Base-by-base conservation (phyloP, 1,140 invertebrate species). In the Orussus abietinus region DNA sequence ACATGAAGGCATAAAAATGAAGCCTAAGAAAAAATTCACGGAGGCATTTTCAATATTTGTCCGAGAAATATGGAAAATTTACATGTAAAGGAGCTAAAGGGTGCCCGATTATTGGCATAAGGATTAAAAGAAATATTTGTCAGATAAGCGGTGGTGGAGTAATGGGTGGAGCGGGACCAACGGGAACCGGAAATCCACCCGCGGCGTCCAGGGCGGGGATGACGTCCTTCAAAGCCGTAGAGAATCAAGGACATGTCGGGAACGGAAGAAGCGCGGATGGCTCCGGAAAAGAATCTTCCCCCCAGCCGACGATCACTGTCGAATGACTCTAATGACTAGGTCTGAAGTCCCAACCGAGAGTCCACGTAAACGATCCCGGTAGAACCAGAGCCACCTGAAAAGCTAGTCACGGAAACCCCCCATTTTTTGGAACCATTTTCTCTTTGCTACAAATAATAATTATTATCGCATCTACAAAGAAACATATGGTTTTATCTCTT, bases 301-400 rank as follows among this genome's bases (percentile, higher is more conserved):
- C 41, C 2, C 52, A 58, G 15, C 9, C 52, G 14, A 15, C 50
- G 4, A 41, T 51, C 7, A 30, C 31, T 3, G 45, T 53, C 10
- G 48, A 48, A 31, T 52, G 40, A n/a, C n/a, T 44, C 47, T 57
- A 32, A 39, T 49, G 42, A 39, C 31, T 13, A 38, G 6, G n/a
- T 25, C 6, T 25, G 22, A 25, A 25, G 22, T n/a, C n/a, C n/a
- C n/a, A n/a, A 25, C n/a, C n/a, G 22, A 25, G 6, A 25, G 22
- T 25, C 22, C 6, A 25, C n/a, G 22, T 25, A n/a, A 25, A 25
- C 6, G 22, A 7, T 25, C 6, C 6, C n/a, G n/a, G n/a, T n/a
- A n/a, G n/a, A n/a, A n/a, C n/a, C n/a, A n/a, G n/a, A n/a, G n/a
- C n/a, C n/a, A n/a, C n/a, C n/a, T n/a, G n/a, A n/a, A n/a, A n/a